Evolutionary conservation across 2,888 invertebrate species (phyloP).

Genomic region (Drosophila subquinaria): DNA sequence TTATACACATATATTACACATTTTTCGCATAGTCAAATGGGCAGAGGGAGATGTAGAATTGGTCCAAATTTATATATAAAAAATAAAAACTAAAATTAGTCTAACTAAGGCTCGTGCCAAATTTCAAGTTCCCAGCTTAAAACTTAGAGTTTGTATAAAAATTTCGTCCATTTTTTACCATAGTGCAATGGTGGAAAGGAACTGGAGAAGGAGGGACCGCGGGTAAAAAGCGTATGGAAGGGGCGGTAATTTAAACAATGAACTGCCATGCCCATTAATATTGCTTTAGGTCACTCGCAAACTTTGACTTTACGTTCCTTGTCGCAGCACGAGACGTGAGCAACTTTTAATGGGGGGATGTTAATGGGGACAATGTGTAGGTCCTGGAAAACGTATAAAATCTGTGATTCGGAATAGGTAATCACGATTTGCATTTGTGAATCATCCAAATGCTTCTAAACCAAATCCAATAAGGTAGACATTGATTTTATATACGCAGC

Average conservation of each 20-base stretch:
- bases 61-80: no score
- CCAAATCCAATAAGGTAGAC: neutral
- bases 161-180: no score
- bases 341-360: conserved; percentile 9
- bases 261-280: conserved; percentile 78
- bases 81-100: no score
- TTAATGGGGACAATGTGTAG: neutral
- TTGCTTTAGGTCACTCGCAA: conserved; percentile 70
- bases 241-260: conserved; percentile 73
- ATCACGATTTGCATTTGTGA: conserved; percentile 28
- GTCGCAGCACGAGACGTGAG: conserved; percentile 42
- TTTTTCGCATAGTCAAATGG: no score
- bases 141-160: no score
- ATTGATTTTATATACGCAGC: conserved; percentile 14
- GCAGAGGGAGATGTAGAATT: no score
- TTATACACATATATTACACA: no score
- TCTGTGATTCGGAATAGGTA: conserved; percentile 38
- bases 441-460: conserved; percentile 1
- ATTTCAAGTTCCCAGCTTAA: no score
- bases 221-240: neutral
- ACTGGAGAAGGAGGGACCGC: neutral
- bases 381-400: conserved; percentile 29
- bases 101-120: no score
- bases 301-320: conserved; percentile 62
- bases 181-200: neutral